Base-by-base conservation (phyloP, 1,140 invertebrate species). In the Watersipora subatra region DNA sequence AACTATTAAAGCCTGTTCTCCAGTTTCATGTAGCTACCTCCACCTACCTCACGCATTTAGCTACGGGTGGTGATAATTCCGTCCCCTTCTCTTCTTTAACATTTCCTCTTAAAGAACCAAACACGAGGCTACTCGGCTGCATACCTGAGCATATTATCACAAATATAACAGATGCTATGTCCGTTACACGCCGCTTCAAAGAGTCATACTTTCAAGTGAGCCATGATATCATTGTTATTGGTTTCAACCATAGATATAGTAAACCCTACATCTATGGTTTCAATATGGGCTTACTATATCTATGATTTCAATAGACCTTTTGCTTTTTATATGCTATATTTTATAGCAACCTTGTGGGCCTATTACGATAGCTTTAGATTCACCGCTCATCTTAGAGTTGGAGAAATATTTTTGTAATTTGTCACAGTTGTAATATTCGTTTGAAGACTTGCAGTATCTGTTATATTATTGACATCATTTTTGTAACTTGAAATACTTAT, bases 101-200 rank as follows among this genome's bases (percentile, higher is more conserved):
- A 67, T 88, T 91, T 77, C 89, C 89, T 25, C 73, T 91, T 19
- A 75, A 85, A 22, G 81, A 84, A 12, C 22, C 7, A 12, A 59
- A 28, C 27, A 28, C 58, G 2, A 73, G 67, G 2, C 68, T 71
- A 3, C 76, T 80, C 72, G 86, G 86, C 74, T 91, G 87, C 75
- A 85, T 95, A 74, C 93, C 92, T 57, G 92, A 95, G 82, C 89
- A 91, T 73, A 78, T 94, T n/a, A 82, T 93, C 27, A 91, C 93
- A 76, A 94, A 94, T 79, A 84, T 92, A 62, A 85, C 89, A 15
- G 86, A 87, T 30, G 88, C 88, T 79, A 83, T 94, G 66, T 85
- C 86, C 66, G 87, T 92, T 75, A 67, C 89, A 73, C 75, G 86
- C 55, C 85, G 87, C 26, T 83, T 87, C 78, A 84, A 82, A 67